Evolutionary conservation across 2,888 invertebrate genomes (phyloP).

Genomic region (Chaitophorus viminalis): DNA sequence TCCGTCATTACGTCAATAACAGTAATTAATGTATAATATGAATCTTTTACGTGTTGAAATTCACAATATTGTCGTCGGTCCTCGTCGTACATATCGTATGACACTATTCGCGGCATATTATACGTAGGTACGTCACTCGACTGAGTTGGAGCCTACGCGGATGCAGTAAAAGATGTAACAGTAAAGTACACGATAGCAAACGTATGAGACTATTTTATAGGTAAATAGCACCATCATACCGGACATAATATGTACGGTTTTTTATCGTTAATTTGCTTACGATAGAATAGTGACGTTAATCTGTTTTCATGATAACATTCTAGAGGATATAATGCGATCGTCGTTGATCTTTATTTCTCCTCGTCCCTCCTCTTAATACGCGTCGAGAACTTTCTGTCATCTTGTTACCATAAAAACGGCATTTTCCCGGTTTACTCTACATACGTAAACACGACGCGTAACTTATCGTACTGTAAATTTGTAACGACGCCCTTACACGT

Average conservation of each 20-base stretch:
- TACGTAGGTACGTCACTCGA: too few species aligned
- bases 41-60: too few species aligned
- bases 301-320: neutral
- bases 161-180: too few species aligned
- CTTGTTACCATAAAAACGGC: neutral
- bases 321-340: neutral
- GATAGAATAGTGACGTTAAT: neutral
- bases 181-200: too few species aligned
- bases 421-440: neutral
- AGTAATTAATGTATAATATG: neutral
- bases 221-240: neutral
- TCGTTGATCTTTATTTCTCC: neutral
- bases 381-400: neutral
- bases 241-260: too few species aligned
- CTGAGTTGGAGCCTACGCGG: too few species aligned
- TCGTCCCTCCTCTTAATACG: too few species aligned
- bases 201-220: neutral
- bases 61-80: too few species aligned
- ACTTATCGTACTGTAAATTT: neutral
- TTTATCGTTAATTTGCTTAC: slow-evolving; percentile 14
- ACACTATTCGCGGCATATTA: too few species aligned
- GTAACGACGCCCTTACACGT: neutral
- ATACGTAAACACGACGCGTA: neutral
- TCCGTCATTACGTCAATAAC: neutral
- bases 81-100: too few species aligned